These are phyloP conservation scores for Pan paniscus DNA, from an alignment of 2,113 vertebrate genomes.

Conservation along the genomic window DNA sequence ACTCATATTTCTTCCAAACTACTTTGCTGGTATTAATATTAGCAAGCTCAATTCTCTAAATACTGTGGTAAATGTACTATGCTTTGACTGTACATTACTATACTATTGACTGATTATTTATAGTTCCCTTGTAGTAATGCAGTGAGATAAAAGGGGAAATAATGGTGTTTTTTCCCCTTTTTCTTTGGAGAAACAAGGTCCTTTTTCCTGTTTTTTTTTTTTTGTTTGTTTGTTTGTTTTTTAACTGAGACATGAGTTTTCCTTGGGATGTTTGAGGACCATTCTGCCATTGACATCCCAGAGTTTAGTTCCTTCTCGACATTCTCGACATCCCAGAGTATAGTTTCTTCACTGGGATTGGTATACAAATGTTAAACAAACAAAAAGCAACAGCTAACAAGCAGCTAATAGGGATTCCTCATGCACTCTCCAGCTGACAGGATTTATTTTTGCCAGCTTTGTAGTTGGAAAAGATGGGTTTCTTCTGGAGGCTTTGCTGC, in stretches of 20 bases:
- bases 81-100: neutral
- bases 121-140: neutral
- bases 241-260: neutral
- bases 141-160: neutral
- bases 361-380: neutral
- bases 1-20: neutral
- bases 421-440: neutral
- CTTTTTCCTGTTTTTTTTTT: neutral
- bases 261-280: neutral
- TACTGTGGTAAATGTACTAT: neutral
- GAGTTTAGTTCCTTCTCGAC: neutral
- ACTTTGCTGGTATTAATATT: neutral
- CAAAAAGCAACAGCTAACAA: neutral
- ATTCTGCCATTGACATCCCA: neutral
- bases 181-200: neutral
- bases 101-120: neutral
- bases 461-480: neutral
- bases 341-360: neutral
- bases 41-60: neutral
- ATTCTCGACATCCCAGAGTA: neutral
- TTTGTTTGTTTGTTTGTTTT: neutral
- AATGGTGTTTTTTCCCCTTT: neutral
- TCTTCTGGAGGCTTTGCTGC: neutral
- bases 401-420: neutral
- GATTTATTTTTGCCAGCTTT: neutral